phyloP scores from a whole-genome alignment of 2,113 vertebrate genomes.

The Syngnathoides biaculeatus region DNA sequence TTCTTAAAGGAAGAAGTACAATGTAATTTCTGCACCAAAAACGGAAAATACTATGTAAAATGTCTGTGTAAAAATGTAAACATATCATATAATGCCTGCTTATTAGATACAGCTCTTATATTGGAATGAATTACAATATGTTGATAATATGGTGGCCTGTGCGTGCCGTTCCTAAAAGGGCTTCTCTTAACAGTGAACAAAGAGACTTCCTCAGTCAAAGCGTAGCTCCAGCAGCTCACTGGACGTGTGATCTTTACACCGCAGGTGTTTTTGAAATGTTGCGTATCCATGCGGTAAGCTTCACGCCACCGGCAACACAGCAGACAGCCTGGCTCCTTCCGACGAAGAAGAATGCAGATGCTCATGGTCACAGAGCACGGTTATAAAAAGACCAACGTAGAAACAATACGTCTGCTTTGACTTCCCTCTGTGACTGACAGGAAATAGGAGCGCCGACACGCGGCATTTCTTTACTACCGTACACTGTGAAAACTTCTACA shows the following conservation, averaged over 20 bases:
- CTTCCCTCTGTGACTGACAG: conserved; percentile 31
- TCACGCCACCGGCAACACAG: conserved; percentile 6
- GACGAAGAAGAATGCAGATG: conserved; percentile 40
- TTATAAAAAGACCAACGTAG: conserved; percentile 57
- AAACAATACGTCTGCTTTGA: conserved; percentile 45
- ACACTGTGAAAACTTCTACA: not conserved
- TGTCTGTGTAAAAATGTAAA: too few relatives aligned
- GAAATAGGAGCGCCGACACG: conserved; percentile 19
- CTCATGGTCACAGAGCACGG: conserved; percentile 24
- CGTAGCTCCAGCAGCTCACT: conserved; percentile 25
- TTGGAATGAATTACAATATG: too few relatives aligned
- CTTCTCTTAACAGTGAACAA: conserved; percentile 6
- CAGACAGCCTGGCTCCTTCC: conserved; percentile 64
- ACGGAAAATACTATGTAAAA: too few relatives aligned
- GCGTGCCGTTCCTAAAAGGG: not conserved
- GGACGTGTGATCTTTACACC: conserved; percentile 23
- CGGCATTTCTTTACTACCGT: not conserved
- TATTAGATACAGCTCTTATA: too few relatives aligned
- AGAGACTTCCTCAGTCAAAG: not conserved
- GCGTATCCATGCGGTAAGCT: conserved; percentile 13
- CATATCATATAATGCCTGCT: too few relatives aligned
- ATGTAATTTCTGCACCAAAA: too few relatives aligned
- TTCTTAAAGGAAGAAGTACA: too few relatives aligned
- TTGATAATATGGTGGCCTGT: not conserved
- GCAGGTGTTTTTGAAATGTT: not conserved